These are phyloP conservation scores for Saimiri boliviensis DNA, from an alignment of 2,113 vertebrate species.

Conservation along the genomic window DNA sequence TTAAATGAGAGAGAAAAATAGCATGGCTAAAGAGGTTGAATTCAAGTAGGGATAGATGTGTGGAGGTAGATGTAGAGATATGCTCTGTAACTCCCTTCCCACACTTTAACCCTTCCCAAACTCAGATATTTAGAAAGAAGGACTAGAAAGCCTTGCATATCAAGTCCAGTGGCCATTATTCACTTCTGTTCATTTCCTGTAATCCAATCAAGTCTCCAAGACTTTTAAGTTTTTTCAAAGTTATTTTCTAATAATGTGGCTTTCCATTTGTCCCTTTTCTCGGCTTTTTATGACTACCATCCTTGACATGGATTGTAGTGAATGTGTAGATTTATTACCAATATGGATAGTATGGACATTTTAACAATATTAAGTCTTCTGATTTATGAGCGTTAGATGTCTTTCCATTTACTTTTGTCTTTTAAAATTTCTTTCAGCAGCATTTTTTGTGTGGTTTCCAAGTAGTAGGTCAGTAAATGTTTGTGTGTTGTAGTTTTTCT, in stretches of 20 bases:
- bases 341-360: neutral
- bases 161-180: neutral
- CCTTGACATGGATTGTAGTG: neutral
- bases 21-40: neutral
- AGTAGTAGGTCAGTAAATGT: neutral
- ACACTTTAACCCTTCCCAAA: neutral
- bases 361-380: neutral
- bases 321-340: neutral
- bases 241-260: neutral
- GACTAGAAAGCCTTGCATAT: neutral
- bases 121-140: neutral
- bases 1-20: conserved; percentile 45
- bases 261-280: neutral
- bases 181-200: neutral
- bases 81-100: neutral
- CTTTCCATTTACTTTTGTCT: neutral
- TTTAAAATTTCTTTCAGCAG: neutral
- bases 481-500: neutral
- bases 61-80: neutral
- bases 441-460: neutral
- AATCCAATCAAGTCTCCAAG: neutral
- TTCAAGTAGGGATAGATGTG: neutral
- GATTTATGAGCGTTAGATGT: neutral
- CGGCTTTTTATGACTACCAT: neutral
- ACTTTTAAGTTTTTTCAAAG: neutral